Evolutionary conservation across 2,113 vertebrate species (phyloP), one percentile per base, ranked within the genome.

Genomic region (Camelus dromedarius): DNA sequence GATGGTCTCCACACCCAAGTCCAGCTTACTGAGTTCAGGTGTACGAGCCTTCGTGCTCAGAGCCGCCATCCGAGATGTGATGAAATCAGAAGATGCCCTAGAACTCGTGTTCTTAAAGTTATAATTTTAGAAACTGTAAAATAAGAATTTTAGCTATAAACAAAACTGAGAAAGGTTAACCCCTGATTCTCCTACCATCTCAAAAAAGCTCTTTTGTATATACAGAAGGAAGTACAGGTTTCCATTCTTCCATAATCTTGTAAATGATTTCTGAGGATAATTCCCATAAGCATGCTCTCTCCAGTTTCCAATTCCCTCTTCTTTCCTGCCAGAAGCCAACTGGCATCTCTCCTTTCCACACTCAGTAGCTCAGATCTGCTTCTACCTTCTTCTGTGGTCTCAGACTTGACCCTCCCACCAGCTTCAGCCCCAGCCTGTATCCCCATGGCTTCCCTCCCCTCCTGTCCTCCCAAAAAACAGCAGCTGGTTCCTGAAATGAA

Each of bases 151-250:
- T 5, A 67, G 35, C 62, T 66, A 4, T 54, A 64, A 96, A 62
- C 18, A 52, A 69, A 32, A 93, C 24, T 22, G 30, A 85, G n/a
- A 75, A 89, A 95, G 62, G 48, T 64, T 38, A 87, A 82, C 22
- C 50, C 50, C 38, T 89, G 79, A 92, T 86, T 86, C 62, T 89
- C 79, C n/a, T 76, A 56, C n/a, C 16, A 52, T 54, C 81, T 94
- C 86, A 48, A 30, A 56, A 79, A 50, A 94, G 22, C 19, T 64
- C 19, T 91, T 56, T 35, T 83, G 32, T 8, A 24, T 8, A 62
- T 10, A 87, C 5, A 38, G n/a, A 35, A 93, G 58, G 91, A 56
- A 50, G 8, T 16, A 64, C 3, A 32, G 42, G 89, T 86, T 84
- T 50, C 20, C 16, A 26, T 48, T 76, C 85, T 60, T 54, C 35